Evolutionary conservation across 2,797 vertebrate species (phyloP).

Genomic region (Kryptolebias ocellatus): DNA sequence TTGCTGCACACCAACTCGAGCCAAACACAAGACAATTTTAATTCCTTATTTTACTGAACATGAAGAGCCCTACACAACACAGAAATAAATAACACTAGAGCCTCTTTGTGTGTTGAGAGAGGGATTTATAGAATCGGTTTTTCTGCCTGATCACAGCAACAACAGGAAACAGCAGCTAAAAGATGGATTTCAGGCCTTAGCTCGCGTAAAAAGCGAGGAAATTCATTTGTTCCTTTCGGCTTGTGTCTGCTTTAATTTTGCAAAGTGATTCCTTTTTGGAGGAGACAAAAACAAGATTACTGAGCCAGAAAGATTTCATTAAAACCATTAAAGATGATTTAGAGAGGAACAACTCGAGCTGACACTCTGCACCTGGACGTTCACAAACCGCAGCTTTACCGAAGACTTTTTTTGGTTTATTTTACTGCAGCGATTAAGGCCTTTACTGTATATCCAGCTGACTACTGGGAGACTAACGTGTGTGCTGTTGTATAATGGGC

Average conservation of each 20-base stretch:
- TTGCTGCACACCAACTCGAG: no score
- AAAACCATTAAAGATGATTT: conserved; percentile 12
- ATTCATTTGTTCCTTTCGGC: not conserved
- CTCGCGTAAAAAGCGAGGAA: conserved; percentile 4
- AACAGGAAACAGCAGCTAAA: conserved; percentile 2
- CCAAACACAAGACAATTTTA: no score
- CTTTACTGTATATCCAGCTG: not conserved
- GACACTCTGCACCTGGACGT: not conserved
- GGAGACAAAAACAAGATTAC: conserved; percentile 8
- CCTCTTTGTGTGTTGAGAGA: no score
- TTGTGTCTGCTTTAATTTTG: conserved; percentile 1
- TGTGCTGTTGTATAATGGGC: not conserved
- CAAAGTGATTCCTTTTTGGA: conserved; percentile 14
- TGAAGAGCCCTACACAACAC: not conserved
- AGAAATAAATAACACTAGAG: no score
- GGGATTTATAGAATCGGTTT: not conserved
- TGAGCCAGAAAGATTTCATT: conserved; percentile 28
- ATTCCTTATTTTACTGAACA: not conserved
- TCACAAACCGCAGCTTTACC: conserved; percentile 6
- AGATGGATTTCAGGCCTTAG: conserved; percentile 12
- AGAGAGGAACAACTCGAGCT: conserved; percentile 10
- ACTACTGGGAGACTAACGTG: conserved; percentile 1
- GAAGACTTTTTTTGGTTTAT: conserved; percentile 5
- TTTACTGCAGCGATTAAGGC: not conserved
- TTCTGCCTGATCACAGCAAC: conserved; percentile 8